Conservation (phyloP, 2,113 vertebrate genomes). For the Varanus komodoensis region DNA sequence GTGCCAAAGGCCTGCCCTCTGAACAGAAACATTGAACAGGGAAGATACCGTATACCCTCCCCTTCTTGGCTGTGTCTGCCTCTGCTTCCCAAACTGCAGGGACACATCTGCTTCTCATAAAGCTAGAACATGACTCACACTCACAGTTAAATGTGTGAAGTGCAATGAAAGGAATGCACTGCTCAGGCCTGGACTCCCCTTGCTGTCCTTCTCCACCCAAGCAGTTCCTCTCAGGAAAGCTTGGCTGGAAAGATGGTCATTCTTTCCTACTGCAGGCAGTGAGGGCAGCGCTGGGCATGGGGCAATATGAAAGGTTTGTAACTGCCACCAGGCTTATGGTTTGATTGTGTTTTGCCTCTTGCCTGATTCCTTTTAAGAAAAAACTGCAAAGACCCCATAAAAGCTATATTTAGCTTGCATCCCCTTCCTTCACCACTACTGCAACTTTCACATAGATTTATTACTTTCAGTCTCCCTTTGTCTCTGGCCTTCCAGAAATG, state of each 20-base stretch:
- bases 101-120: constrained; percentile 34
- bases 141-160: constrained; percentile 33
- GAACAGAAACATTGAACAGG: neutral
- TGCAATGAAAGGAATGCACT: constrained; percentile 26
- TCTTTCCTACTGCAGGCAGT: neutral
- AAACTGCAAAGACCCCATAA: neutral
- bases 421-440: no score
- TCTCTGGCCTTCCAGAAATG: neutral
- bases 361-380: neutral
- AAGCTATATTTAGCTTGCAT: neutral
- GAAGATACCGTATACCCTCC: neutral
- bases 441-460: neutral
- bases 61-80: neutral
- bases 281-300: neutral
- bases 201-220: constrained; percentile 16
- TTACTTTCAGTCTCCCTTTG: neutral
- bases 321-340: neutral
- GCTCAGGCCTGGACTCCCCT: constrained; percentile 9
- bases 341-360: constrained; percentile 1
- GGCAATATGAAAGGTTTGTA: neutral
- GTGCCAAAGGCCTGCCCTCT: neutral
- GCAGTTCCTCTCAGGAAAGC: neutral
- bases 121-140: constrained; percentile 16
- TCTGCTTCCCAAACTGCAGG: neutral
- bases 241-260: neutral